Base-by-base conservation (phyloP, 2,113 vertebrate genomes). In the Suncus etruscus region DNA sequence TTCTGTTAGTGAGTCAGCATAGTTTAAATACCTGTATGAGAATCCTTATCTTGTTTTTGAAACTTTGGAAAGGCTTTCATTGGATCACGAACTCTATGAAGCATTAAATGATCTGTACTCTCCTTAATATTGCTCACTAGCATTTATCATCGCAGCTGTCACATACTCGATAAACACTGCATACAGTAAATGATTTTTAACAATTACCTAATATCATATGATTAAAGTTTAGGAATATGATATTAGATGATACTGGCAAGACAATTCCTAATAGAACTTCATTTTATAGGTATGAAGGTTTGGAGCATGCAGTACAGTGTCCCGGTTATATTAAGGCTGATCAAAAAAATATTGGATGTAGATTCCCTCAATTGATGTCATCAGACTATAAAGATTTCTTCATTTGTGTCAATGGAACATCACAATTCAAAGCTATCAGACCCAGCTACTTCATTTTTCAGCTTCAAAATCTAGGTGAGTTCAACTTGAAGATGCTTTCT, bases 381-480 rank as follows among this genome's bases (percentile, higher is more conserved):
- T 95, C 98, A n/a, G 97, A 98, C 8, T 99, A 98, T 91, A 97
- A 90, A n/a, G 97, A 99, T 18, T 98, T 99, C 70, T 98, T 97
- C 88, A 80, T 99, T 2, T 98, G 98, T 89, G 97, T 99, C 51
- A 99, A 99, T 18, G 98, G 98, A 2, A 94, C 96, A 70, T 96
- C 97, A 1, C 31, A 95, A 11, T 85, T 87, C 7, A 91, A 94
- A 0, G 69, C 51, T 3, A 94, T 99, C 29, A 95, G 89, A 92
- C 93, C 98, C 0, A 91, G 95, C 0, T 99, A 98, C 32, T 74
- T 93, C 92, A 97, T 97, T 73, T 96, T 99, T 11, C 98, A 97
- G 86, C 97, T 98, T 66, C 98, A 99, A 87, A 98, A 99, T 96
- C 97, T 98, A 3, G 98, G 99, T 99, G 97, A 95, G 0, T 0